Evolutionary conservation across 2,888 invertebrate genomes (phyloP).

Genomic region (Cheilosia scutellata): DNA sequence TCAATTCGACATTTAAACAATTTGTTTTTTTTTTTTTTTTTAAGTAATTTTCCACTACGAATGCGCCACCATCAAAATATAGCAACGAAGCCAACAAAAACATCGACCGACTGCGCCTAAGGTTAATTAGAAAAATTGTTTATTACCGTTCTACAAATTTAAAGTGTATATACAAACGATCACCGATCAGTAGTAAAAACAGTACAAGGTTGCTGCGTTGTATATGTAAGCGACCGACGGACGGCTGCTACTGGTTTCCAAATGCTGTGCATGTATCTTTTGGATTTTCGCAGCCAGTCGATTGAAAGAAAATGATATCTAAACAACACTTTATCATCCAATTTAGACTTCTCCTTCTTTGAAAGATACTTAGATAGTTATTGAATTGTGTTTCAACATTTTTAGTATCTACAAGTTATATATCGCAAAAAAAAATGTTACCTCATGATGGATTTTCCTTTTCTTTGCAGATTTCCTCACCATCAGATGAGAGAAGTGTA

Average conservation of each 20-base stretch:
- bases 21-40: conserved; percentile 13
- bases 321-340: too few species aligned
- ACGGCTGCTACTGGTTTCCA: conserved; percentile 17
- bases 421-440: too few species aligned
- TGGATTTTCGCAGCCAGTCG: background rate
- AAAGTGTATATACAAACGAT: conserved; percentile 14
- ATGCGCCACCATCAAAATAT: background rate
- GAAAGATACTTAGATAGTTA: too few species aligned
- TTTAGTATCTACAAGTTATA: too few species aligned
- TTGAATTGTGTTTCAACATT: too few species aligned
- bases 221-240: background rate
- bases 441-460: background rate
- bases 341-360: too few species aligned
- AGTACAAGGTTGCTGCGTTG: conserved; percentile 19
- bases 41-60: conserved; percentile 18
- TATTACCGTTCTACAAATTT: conserved; percentile 55
- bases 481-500: conserved; percentile 60
- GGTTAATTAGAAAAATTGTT: conserved; percentile 70
- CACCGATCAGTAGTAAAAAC: background rate
- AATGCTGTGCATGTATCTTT: conserved; percentile 42
- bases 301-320: too few species aligned
- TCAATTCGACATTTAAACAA: conserved; percentile 28
- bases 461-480: conserved; percentile 59
- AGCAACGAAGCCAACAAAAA: conserved; percentile 18
- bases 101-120: conserved; percentile 35